A percentile compares a stretch with the other conserved stretches of the same genome.
Conservation (phyloP, 2,797 vertebrate genomes). For the Astyanax mexicanus region DNA sequence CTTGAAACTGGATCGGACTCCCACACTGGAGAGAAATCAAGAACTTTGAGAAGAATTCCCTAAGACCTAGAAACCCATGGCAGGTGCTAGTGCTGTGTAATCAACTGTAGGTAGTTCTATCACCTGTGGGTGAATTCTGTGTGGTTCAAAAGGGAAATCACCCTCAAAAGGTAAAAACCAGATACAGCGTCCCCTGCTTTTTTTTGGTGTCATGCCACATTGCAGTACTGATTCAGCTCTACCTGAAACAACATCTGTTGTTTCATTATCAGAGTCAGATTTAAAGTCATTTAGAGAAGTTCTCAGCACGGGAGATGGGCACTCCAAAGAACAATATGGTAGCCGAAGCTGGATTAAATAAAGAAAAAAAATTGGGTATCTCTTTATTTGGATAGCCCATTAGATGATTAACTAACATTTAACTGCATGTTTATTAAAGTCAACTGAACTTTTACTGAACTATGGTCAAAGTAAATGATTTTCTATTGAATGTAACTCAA, state of each 20-base stretch:
- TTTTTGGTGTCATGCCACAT: conserved; percentile 28
- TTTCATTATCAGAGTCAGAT: background rate
- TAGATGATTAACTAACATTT: no score
- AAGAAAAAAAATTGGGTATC: no score
- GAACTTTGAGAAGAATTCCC: conserved; percentile 22
- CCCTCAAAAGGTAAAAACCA: conserved; percentile 36
- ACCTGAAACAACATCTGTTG: background rate
- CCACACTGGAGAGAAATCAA: conserved; percentile 31
- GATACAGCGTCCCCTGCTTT: background rate
- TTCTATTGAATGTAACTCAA: no score
- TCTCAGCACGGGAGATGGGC: background rate
- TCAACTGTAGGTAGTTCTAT: conserved; percentile 33
- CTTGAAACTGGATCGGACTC: conserved; percentile 17
- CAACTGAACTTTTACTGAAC: no score
- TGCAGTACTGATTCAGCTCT: conserved; percentile 9
- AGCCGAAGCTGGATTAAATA: no score
- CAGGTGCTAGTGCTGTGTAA: conserved; percentile 31
- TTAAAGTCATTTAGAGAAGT: no score
- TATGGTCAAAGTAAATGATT: no score
- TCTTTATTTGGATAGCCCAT: no score
- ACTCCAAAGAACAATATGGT: background rate
- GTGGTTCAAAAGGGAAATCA: conserved; percentile 48
- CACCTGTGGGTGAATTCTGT: conserved; percentile 46
- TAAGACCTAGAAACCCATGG: conserved; percentile 4
- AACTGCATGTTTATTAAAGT: no score